Evolutionary conservation across 2,888 invertebrate genomes (phyloP), one percentile per base, ranked within the genome.

Genomic region (Eretmocerus hayati): DNA sequence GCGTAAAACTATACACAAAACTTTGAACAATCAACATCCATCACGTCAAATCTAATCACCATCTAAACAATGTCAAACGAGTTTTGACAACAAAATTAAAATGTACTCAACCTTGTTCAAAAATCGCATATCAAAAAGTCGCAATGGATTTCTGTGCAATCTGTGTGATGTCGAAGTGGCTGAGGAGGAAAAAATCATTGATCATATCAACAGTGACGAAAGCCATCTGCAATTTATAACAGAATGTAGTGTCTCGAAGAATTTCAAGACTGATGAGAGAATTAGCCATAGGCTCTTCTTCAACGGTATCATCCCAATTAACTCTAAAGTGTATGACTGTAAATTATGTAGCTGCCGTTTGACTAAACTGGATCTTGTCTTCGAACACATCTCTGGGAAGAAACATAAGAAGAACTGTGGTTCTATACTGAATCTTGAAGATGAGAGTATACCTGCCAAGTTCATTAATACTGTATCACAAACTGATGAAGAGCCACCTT

Each of bases 341-440:
- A 46, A 37, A 13, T 40, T 48, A 36, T 52, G 48, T 32, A 32
- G 32, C 11, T 46, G 48, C 35, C 18, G 19, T 15, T 40, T 52
- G 23, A 38, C 39, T 19, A 46, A 48, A 15, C 21, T 48, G 13
- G 20, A 32, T 40, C 48, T 43, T 30, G 16, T 52, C 36, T 16
- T 40, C 13, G 46, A 42, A 37, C 52, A 52, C 21, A 40, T 52
- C 26, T 31, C 1, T 31, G 52, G 52, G 8, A 52, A 52, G 26
- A 48, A 40, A 4, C 48, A 52, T 19, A 26, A 11, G 6, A 11
- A 9, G 31, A 23, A 4, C 5, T 26, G 9, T 38, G 30, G 35
- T 19, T n/a, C n/a, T n/a, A 16, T 16, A 19, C 31, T 13, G 5
- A 42, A 43, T 39, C 43, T 18, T 33, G n/a, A n/a, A n/a, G n/a